Conservation (phyloP, 2,888 invertebrate species). For the Epinotia demarniana region DNA sequence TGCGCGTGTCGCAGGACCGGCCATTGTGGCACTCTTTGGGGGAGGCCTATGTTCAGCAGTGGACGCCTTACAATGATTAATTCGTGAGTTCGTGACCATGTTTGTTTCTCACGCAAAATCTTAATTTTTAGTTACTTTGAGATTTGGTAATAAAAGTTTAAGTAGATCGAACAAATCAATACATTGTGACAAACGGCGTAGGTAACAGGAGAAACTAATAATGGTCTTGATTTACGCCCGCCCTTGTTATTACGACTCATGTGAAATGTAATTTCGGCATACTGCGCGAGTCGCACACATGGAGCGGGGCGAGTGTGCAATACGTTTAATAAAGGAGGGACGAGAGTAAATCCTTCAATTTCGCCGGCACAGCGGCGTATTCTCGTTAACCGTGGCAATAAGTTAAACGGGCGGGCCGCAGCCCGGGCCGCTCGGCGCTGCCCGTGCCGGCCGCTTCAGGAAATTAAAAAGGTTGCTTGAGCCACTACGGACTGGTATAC, state of each 20-base stretch:
- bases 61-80: no score
- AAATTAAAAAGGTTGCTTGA: conserved; percentile 45
- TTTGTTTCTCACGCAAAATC: conserved; percentile 28
- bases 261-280: conserved; percentile 84
- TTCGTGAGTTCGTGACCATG: no score
- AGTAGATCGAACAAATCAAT: conserved; percentile 59
- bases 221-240: conserved; percentile 83
- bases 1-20: no score
- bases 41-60: no score
- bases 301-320: conserved; percentile 72
- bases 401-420: conserved; percentile 77
- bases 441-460: conserved; percentile 52
- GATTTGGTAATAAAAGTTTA: background rate
- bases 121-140: background rate
- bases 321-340: conserved; percentile 85
- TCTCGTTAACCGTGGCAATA: conserved; percentile 85
- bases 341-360: conserved; percentile 85
- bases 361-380: conserved; percentile 84
- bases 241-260: conserved; percentile 85
- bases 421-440: conserved; percentile 47
- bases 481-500: conserved; percentile 50
- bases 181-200: conserved; percentile 78
- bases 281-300: conserved; percentile 74
- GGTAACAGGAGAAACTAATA: conserved; percentile 83
- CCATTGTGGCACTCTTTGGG: no score